phyloP scores from a whole-genome alignment of 2,888 invertebrate genomes.

The Suillia variegata region DNA sequence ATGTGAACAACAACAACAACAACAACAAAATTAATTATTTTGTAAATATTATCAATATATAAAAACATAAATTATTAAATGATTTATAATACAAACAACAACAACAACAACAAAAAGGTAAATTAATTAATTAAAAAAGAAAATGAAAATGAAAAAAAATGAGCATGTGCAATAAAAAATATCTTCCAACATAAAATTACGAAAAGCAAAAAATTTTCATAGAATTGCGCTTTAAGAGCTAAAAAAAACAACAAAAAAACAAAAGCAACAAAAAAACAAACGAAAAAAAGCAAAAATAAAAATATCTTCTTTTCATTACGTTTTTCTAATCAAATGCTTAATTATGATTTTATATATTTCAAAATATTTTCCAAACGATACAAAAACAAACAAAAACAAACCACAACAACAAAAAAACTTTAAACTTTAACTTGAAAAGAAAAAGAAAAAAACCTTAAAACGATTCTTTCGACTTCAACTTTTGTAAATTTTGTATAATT shows the following conservation, averaged over 20 bases:
- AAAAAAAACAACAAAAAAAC: not conserved
- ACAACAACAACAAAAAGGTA: slow-evolving; percentile 22
- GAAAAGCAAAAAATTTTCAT: slow-evolving; percentile 30
- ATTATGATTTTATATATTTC: too few relatives aligned
- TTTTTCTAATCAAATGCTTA: slow-evolving; percentile 15
- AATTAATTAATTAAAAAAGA: too few relatives aligned
- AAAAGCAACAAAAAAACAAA: slow-evolving; percentile 22
- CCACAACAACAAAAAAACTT: too few relatives aligned
- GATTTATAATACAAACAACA: slow-evolving; percentile 37
- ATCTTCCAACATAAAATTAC: slow-evolving; percentile 41
- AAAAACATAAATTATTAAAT: slow-evolving; percentile 17
- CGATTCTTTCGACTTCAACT: slow-evolving; percentile 1
- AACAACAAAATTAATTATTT: slow-evolving; percentile 7
- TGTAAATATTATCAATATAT: too few relatives aligned
- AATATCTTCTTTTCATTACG: too few relatives aligned
- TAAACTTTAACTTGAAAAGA: not conserved
- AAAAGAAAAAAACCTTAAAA: too few relatives aligned
- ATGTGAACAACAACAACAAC: slow-evolving; percentile 17
- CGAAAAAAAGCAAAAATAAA: slow-evolving; percentile 20
- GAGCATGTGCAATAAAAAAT: slow-evolving; percentile 44
- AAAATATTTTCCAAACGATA: too few relatives aligned
- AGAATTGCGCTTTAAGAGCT: too few relatives aligned
- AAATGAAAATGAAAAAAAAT: too few relatives aligned
- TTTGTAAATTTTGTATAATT: not conserved
- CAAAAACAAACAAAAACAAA: too few relatives aligned